Evolutionary conservation across 2,113 vertebrate genomes (phyloP).

Genomic region (Corydoras maculifer): DNA sequence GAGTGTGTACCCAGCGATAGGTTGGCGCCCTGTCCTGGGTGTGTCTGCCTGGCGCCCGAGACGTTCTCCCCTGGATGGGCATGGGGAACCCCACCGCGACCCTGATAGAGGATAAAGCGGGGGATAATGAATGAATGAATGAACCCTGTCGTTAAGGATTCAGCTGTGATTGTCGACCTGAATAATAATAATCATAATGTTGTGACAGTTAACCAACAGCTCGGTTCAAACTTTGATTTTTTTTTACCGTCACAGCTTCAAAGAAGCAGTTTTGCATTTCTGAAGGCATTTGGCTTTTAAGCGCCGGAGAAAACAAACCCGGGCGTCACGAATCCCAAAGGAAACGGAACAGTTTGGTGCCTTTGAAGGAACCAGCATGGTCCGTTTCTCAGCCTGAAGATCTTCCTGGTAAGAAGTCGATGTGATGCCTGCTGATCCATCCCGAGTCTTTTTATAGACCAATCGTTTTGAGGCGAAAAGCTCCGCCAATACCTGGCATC

Average conservation of each 20-base stretch:
- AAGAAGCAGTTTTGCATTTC: not conserved
- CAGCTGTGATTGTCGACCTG: not conserved
- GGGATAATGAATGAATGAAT: no score
- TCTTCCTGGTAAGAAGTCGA: not conserved
- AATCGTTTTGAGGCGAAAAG: not conserved
- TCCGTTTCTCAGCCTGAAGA: not conserved
- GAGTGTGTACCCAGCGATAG: no score
- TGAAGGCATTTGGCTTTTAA: not conserved
- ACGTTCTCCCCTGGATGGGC: no score
- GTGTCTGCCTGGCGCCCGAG: no score
- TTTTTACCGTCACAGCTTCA: not conserved
- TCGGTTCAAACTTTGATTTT: not conserved
- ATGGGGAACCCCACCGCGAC: no score
- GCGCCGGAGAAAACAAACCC: not conserved
- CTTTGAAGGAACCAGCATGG: not conserved
- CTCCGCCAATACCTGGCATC: no score
- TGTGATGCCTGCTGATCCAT: not conserved
- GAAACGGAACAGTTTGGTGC: slow-evolving; percentile 1
- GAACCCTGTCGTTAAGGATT: no score
- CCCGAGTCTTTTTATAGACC: not conserved
- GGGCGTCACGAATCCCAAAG: slow-evolving; percentile 1
- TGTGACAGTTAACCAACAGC: slow-evolving; percentile 5
- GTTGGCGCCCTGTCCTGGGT: no score
- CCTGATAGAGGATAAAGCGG: no score
- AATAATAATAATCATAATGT: not conserved